A percentile compares a stretch with the other conserved stretches of the same genome.
Evolutionary conservation across 2,888 invertebrate species (phyloP).

Genomic region (Apodemia duryi): DNA sequence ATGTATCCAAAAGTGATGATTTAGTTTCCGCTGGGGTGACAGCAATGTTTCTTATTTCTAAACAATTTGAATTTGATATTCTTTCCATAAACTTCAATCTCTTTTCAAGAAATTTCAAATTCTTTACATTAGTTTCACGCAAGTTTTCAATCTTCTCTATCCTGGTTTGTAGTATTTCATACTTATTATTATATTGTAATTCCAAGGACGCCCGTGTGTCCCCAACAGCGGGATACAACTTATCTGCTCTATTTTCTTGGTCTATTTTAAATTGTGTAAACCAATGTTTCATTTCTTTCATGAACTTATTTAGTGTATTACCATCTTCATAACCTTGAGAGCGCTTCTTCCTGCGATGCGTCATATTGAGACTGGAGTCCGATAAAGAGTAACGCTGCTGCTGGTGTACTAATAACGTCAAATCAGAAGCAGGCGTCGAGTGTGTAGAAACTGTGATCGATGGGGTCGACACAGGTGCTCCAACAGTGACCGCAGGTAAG

Average conservation of each 20-base stretch:
- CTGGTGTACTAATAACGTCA: not conserved
- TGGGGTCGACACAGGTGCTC: not conserved
- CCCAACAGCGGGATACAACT: not conserved
- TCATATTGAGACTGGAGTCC: not conserved
- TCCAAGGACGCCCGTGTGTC: not conserved
- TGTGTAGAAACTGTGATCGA: not conserved
- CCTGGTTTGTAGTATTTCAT: not conserved
- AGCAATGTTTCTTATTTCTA: conserved; percentile 23
- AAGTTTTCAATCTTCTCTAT: too few species aligned
- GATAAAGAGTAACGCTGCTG: not conserved
- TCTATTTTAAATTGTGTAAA: not conserved
- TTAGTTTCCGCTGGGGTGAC: conserved; percentile 3
- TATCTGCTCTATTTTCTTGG: not conserved
- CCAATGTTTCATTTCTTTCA: not conserved
- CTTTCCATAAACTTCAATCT: conserved; percentile 18
- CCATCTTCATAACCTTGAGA: not conserved
- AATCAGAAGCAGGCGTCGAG: not conserved
- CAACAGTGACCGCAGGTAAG: not conserved
- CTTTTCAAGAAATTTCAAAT: conserved; percentile 16
- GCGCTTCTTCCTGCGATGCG: conserved; percentile 1
- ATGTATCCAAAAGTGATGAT: not conserved
- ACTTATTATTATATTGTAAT: not conserved
- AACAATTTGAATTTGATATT: conserved; percentile 18
- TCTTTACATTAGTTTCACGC: not conserved
- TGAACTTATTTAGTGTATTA: not conserved